A percentile compares a stretch with the other conserved stretches of the same genome.
Evolutionary conservation across 2,797 vertebrate species (phyloP).

Genomic region (Megaceryle alcyon): DNA sequence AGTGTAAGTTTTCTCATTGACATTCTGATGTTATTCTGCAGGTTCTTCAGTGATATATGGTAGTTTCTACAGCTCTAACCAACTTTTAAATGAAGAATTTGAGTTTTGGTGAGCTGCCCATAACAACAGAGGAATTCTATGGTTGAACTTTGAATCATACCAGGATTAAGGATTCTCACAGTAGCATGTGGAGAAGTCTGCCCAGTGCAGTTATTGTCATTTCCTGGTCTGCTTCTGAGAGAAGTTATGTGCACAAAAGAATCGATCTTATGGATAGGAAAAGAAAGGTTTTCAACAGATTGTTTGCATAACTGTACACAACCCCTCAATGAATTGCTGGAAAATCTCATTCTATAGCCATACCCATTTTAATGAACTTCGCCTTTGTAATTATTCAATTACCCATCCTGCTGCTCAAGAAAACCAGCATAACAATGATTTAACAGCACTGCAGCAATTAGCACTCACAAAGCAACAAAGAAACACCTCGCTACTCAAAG

Average conservation of each 20-base stretch:
- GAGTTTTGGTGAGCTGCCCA: background rate
- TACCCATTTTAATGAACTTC: slow-evolving; percentile 13
- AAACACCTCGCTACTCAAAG: slow-evolving; percentile 15
- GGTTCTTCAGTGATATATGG: background rate
- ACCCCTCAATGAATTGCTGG: background rate
- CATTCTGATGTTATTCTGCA: background rate
- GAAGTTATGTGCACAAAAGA: background rate
- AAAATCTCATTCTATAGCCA: background rate
- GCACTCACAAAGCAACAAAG: slow-evolving; percentile 33
- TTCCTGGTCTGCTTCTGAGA: background rate
- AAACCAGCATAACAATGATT: background rate
- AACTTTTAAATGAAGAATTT: background rate
- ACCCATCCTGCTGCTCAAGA: slow-evolving; percentile 28
- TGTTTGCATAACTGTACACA: background rate
- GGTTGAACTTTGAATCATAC: background rate
- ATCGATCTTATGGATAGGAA: background rate
- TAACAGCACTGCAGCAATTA: slow-evolving; percentile 43
- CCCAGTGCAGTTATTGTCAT: background rate
- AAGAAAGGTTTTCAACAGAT: background rate
- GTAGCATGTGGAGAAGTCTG: background rate
- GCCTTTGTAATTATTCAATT: slow-evolving; percentile 32
- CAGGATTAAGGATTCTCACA: background rate
- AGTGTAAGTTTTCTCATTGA: background rate
- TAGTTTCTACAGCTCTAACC: background rate
- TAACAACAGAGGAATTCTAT: background rate